These are phyloP conservation scores for Torymus tubicola DNA, from an alignment of 2,888 invertebrate genomes.

Conservation along the genomic window DNA sequence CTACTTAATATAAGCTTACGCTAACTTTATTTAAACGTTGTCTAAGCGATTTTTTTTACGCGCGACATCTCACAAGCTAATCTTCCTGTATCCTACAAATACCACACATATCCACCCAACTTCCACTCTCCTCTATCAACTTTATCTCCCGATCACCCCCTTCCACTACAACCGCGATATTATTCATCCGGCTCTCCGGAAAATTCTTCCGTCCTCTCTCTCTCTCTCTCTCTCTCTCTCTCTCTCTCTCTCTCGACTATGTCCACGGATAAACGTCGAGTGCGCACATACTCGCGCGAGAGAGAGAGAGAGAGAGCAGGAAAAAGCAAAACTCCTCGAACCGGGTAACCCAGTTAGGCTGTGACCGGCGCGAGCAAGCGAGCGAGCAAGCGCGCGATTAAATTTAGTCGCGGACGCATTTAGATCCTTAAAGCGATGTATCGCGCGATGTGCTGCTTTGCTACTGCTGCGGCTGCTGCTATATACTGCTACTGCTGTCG, in stretches of 20 bases:
- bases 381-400: constrained; percentile 25
- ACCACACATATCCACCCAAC: too few relatives aligned
- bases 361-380: constrained; percentile 13
- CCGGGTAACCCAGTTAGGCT: constrained; percentile 52
- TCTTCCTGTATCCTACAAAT: too few relatives aligned
- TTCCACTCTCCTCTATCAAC: too few relatives aligned
- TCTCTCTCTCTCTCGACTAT: neutral
- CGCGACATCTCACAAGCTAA: too few relatives aligned
- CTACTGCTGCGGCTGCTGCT: too few relatives aligned
- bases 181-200: neutral
- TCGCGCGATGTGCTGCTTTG: neutral
- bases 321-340: constrained; percentile 31
- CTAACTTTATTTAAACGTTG: too few relatives aligned
- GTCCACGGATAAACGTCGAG: constrained; percentile 11
- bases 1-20: too few relatives aligned
- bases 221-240: neutral
- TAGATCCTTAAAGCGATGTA: constrained; percentile 48
- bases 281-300: neutral
- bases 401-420: constrained; percentile 53
- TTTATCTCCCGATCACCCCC: too few relatives aligned
- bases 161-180: neutral
- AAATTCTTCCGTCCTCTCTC: constrained; percentile 6
- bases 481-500: too few relatives aligned
- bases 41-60: too few relatives aligned
- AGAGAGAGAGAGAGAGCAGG: neutral